Evolutionary conservation across 2,113 vertebrate species (phyloP).

Genomic region (Tachysurus vachellii): DNA sequence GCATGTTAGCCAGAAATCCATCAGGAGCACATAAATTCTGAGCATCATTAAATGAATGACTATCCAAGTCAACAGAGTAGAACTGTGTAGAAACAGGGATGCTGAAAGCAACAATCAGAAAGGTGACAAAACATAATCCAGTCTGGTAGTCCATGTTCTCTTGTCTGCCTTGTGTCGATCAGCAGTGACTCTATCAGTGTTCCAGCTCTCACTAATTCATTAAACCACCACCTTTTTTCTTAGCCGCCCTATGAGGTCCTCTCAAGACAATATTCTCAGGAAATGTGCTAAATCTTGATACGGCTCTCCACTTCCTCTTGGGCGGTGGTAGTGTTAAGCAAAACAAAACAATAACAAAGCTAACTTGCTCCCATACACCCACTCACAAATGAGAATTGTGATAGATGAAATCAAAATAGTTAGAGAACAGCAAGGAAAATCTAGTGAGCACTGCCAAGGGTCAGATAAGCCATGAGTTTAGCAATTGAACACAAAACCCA

Average conservation of each 20-base stretch:
- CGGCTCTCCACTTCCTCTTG: slow-evolving; percentile 49
- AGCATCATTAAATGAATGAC: slow-evolving; percentile 56
- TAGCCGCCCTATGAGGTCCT: slow-evolving; percentile 51
- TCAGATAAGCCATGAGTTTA: slow-evolving; percentile 10
- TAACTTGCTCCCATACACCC: slow-evolving; percentile 24
- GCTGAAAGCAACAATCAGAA: slow-evolving; percentile 41
- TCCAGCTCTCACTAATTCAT: slow-evolving; percentile 18
- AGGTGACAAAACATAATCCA: slow-evolving; percentile 47
- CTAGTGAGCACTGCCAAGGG: not conserved
- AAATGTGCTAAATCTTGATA: slow-evolving; percentile 61
- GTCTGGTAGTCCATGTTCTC: slow-evolving; percentile 45
- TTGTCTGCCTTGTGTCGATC: slow-evolving; percentile 17
- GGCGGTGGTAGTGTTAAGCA: slow-evolving; percentile 40
- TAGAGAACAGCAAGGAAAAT: slow-evolving; percentile 9
- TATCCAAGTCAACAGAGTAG: slow-evolving; percentile 46
- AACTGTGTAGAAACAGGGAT: not conserved
- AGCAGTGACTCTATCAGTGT: slow-evolving; percentile 13
- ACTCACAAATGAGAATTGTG: slow-evolving; percentile 25
- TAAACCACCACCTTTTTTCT: slow-evolving; percentile 47
- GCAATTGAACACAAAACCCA: slow-evolving; percentile 7
- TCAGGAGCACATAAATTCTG: slow-evolving; percentile 46
- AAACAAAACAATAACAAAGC: slow-evolving; percentile 55
- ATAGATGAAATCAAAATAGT: slow-evolving; percentile 27
- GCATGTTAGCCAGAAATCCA: slow-evolving; percentile 61
- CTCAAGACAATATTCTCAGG: slow-evolving; percentile 60